Base-by-base conservation (phyloP, 1,140 invertebrate species). In the Metaphire vulgaris region DNA sequence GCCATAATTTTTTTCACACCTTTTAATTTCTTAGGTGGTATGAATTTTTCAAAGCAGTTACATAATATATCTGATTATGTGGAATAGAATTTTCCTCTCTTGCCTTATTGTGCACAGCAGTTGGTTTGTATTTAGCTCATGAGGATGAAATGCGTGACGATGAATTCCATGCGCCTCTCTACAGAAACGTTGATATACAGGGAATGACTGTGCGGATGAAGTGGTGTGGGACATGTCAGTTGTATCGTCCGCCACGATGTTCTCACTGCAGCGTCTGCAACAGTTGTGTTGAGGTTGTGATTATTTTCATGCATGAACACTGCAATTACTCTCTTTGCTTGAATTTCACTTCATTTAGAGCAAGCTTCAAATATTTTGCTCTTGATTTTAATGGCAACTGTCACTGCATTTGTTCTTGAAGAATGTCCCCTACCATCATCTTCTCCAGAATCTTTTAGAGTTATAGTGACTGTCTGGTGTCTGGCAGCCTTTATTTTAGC, bases 261-360 rank as follows among this genome's bases (percentile, higher is more conserved):
- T 98, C 95, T 72, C 97, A 99, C 88, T 99, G 98, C 87, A 98
- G 95, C 82, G 96, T 98, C 73, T 99, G 97, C 88, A 97, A 99
- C 89, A 94, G 94, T 83, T 99, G 97, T 88, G 97, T 99, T 85
- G 96, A 98, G 90, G 95, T 97, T n/a, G n/a, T n/a, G n/a, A n/a
- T n/a, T n/a, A n/a, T n/a, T n/a, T n/a, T n/a, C n/a, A n/a, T n/a
- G n/a, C n/a, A n/a, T n/a, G n/a, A n/a, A n/a, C n/a, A n/a, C n/a
- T n/a, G n/a, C n/a, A n/a, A n/a, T n/a, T n/a, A n/a, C n/a, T n/a
- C n/a, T n/a, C n/a, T n/a, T n/a, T n/a, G n/a, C n/a, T n/a, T n/a
- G n/a, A n/a, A n/a, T n/a, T n/a, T n/a, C n/a, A n/a, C n/a, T n/a
- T n/a, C n/a, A n/a, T n/a, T n/a, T n/a, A n/a, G n/a, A n/a, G n/a